These are phyloP conservation scores for Netelia inedita DNA, from an alignment of 2,888 invertebrate species.

Conservation along the genomic window DNA sequence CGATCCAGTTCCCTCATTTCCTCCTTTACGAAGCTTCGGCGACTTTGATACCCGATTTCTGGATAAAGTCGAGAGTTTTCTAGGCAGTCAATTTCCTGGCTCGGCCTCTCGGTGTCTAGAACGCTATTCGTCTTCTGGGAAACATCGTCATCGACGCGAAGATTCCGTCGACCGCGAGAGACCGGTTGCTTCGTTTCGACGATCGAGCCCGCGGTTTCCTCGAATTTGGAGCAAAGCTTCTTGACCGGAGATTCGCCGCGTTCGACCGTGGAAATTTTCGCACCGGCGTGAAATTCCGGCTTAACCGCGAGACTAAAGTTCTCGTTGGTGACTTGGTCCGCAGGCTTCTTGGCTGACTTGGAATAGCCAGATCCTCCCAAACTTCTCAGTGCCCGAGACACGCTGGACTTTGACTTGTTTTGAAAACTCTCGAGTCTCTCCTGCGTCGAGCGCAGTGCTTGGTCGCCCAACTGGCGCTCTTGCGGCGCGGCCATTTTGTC, in stretches of 20 bases:
- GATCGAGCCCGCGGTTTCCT: conserved; percentile 29
- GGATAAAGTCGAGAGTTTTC: conserved; percentile 76
- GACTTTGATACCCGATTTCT: conserved; percentile 45
- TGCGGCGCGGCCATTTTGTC: conserved; percentile 16
- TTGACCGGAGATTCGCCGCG: conserved; percentile 62
- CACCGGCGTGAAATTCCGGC: conserved; percentile 71
- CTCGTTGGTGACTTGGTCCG: conserved; percentile 67
- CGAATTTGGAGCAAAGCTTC: conserved; percentile 65
- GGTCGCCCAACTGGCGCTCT: conserved; percentile 15
- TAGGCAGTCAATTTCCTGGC: conserved; percentile 58
- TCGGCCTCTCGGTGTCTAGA: background rate
- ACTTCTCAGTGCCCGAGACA: conserved; percentile 59
- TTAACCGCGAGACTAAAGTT: conserved; percentile 79
- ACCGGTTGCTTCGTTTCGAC: conserved; percentile 11
- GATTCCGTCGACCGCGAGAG: background rate
- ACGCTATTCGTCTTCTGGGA: conserved; percentile 4
- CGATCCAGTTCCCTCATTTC: conserved; percentile 22
- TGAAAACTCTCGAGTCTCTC: conserved; percentile 44
- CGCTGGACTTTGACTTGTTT: conserved; percentile 57
- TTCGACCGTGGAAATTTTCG: conserved; percentile 49
- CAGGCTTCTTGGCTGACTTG: conserved; percentile 53
- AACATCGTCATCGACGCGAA: conserved; percentile 31
- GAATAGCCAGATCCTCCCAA: conserved; percentile 41
- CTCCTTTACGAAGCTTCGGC: conserved; percentile 7
- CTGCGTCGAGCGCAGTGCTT: conserved; percentile 39